phyloP scores from a whole-genome alignment of 1,140 invertebrate genomes.

The Aphidius gifuensis region DNA sequence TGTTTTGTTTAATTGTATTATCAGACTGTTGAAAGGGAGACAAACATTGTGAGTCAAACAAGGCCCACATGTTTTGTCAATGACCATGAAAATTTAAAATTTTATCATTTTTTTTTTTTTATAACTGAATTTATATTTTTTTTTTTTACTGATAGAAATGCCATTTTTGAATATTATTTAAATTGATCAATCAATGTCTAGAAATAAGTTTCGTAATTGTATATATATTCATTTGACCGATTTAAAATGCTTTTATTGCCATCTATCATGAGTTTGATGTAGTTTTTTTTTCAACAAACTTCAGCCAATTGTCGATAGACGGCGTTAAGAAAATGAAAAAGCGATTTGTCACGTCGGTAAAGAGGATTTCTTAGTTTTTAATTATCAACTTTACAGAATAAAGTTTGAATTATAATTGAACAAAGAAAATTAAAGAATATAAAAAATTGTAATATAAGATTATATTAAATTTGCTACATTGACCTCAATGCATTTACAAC shows the following conservation, averaged over 20 bases:
- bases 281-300: slow-evolving; percentile 1
- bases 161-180: background rate
- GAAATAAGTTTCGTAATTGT: background rate
- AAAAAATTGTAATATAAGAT: slow-evolving; percentile 15
- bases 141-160: background rate
- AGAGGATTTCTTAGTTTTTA: background rate
- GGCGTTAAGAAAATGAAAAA: background rate
- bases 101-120: slow-evolving; percentile 10
- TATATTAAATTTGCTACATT: slow-evolving; percentile 19
- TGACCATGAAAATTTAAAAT: background rate
- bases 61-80: no score
- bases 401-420: background rate
- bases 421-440: slow-evolving; percentile 16
- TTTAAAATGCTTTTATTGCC: background rate
- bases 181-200: background rate
- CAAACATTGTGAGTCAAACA: background rate
- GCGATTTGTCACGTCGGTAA: background rate
- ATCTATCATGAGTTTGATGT: background rate
- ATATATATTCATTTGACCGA: background rate
- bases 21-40: no score
- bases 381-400: background rate
- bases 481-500: slow-evolving; percentile 13
- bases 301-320: slow-evolving; percentile 1
- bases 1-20: background rate
- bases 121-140: background rate